A percentile compares a stretch with the other conserved stretches of the same genome.
These are phyloP conservation scores for Bedellia somnulentella DNA, from an alignment of 2,888 invertebrate species.

Conservation along the genomic window DNA sequence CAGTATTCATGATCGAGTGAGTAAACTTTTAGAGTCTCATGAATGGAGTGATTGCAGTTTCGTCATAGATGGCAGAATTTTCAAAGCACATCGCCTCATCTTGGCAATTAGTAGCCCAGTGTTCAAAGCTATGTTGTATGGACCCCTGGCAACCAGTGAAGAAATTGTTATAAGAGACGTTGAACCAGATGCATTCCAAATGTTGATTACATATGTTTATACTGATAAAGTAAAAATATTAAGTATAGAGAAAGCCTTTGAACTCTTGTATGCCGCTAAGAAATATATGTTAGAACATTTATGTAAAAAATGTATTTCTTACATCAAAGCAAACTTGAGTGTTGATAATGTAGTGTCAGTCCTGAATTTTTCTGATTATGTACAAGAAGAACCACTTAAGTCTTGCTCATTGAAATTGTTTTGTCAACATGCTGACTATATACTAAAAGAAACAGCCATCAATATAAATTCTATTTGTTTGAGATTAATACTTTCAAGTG, in stretches of 20 bases:
- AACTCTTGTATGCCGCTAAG: constrained; percentile 64
- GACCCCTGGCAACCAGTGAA: constrained; percentile 52
- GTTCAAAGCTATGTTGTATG: constrained; percentile 70
- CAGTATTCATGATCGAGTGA: constrained; percentile 45
- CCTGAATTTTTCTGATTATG: constrained; percentile 62
- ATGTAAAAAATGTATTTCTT: constrained; percentile 47
- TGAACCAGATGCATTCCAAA: constrained; percentile 61
- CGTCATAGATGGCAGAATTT: constrained; percentile 44
- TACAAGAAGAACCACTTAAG: constrained; percentile 57
- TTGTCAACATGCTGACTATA: constrained; percentile 54
- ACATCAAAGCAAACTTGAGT: constrained; percentile 55
- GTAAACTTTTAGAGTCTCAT: constrained; percentile 42
- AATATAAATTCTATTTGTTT: constrained; percentile 52
- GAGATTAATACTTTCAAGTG: constrained; percentile 45
- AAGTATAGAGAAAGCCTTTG: constrained; percentile 63
- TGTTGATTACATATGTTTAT: constrained; percentile 64
- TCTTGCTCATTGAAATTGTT: constrained; percentile 57
- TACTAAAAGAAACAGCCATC: constrained; percentile 47
- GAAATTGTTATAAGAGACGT: constrained; percentile 61
- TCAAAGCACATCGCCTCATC: constrained; percentile 64
- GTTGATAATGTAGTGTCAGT: constrained; percentile 61
- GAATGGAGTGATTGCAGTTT: constrained; percentile 66
- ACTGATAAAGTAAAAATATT: constrained; percentile 58
- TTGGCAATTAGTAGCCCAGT: constrained; percentile 68
- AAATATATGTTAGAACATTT: constrained; percentile 65